These are phyloP conservation scores for Numida meleagris DNA, from an alignment of 2,113 vertebrate genomes.

Conservation along the genomic window DNA sequence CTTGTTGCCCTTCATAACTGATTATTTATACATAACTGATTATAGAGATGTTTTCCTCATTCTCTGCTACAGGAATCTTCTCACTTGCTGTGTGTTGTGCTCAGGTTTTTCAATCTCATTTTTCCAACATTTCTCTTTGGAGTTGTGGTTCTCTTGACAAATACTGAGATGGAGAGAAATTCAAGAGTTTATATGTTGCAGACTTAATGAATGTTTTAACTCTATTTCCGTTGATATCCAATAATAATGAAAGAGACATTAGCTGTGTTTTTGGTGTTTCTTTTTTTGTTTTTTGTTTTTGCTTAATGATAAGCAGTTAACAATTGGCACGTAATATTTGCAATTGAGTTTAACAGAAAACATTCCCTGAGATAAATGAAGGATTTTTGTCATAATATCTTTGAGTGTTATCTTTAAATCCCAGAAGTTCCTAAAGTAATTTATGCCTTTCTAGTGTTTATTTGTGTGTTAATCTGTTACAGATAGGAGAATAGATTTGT, in stretches of 20 bases:
- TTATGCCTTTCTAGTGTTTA: neutral
- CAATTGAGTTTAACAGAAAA: neutral
- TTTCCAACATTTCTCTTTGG: neutral
- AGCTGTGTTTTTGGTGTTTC: neutral
- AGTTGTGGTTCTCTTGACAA: neutral
- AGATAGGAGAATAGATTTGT: neutral
- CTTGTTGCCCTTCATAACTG: no score
- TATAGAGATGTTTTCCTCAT: neutral
- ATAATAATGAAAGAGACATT: neutral
- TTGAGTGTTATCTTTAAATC: neutral
- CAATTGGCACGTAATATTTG: neutral
- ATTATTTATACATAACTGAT: no score
- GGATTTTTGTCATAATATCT: neutral
- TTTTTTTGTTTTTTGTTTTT: neutral
- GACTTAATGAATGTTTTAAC: neutral
- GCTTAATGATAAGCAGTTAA: neutral
- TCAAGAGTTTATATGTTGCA: neutral
- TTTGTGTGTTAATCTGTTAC: neutral
- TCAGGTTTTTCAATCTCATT: neutral
- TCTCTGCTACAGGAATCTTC: neutral
- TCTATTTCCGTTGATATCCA: neutral
- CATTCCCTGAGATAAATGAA: accelerated
- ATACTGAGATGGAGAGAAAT: neutral
- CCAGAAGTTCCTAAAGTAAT: neutral
- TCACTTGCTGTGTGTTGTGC: neutral